A percentile compares a stretch with the other conserved stretches of the same genome.
Evolutionary conservation across 2,888 invertebrate species (phyloP).

Genomic region (Proisotoma minuta): DNA sequence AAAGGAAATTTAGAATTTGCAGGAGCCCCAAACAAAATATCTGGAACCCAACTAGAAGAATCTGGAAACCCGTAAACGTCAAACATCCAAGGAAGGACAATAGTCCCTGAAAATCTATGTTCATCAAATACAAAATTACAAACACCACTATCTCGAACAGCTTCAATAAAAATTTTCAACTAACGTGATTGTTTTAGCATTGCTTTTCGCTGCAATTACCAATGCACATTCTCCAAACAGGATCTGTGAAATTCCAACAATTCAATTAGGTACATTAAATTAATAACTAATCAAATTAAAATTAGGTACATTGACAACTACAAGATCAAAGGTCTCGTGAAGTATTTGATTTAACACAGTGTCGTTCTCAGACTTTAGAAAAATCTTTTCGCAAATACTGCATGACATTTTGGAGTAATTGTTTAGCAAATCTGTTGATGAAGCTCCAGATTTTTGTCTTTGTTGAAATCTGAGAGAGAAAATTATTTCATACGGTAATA

Average conservation of each 20-base stretch:
- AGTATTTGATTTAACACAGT: constrained; percentile 24
- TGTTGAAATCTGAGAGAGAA: no score
- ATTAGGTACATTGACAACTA: constrained; percentile 31
- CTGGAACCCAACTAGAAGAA: constrained; percentile 36
- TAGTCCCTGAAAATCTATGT: background rate
- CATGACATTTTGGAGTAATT: constrained; percentile 18
- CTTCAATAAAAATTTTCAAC: constrained; percentile 16
- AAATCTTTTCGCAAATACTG: constrained; percentile 13
- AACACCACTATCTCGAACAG: no score
- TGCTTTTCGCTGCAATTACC: constrained; percentile 28
- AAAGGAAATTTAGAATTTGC: constrained; percentile 21
- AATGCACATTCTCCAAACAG: constrained; percentile 44
- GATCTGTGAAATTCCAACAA: no score
- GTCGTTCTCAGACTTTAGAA: constrained; percentile 16
- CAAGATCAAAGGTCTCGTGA: constrained; percentile 35
- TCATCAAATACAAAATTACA: no score
- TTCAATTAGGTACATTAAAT: no score
- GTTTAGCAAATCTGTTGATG: constrained; percentile 18
- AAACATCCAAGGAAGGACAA: constrained; percentile 20
- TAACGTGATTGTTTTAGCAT: constrained; percentile 36
- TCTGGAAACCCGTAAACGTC: constrained; percentile 33
- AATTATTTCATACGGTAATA: no score
- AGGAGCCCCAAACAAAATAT: constrained; percentile 5
- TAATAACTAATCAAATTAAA: no score
- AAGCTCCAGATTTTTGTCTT: constrained; percentile 23